phyloP scores from a whole-genome alignment of 1,140 invertebrate genomes.

The Dysdera silvatica region DNA sequence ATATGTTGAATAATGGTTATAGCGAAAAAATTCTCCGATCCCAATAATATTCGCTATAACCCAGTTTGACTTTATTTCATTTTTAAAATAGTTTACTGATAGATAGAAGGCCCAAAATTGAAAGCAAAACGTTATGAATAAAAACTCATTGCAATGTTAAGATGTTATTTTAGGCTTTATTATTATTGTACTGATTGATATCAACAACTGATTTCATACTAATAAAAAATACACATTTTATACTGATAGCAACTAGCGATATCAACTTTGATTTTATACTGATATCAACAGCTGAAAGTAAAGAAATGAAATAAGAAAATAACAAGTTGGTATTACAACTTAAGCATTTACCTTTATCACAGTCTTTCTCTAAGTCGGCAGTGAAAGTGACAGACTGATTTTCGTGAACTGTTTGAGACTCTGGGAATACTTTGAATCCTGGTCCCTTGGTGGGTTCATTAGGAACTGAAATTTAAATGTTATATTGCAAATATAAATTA shows the following conservation, averaged over 20 bases:
- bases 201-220: background rate
- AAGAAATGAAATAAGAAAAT: background rate
- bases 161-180: background rate
- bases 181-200: background rate
- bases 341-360: conserved; percentile 48
- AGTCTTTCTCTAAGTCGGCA: conserved; percentile 64
- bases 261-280: background rate
- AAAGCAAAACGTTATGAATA: background rate
- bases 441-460: conserved; percentile 75
- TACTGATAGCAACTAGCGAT: background rate
- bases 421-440: conserved; percentile 78
- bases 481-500: conserved; percentile 66
- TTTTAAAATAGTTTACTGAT: too few relatives aligned
- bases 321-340: background rate
- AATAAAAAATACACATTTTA: background rate
- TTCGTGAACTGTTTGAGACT: conserved; percentile 72
- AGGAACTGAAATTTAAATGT: conserved; percentile 69
- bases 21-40: too few relatives aligned
- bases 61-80: too few relatives aligned
- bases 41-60: too few relatives aligned
- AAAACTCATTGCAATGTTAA: background rate
- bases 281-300: background rate
- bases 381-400: conserved; percentile 71
- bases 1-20: too few relatives aligned
- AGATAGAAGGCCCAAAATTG: background rate